phyloP scores from a whole-genome alignment of 2,113 vertebrate species.

The Cranoglanis bouderius region DNA sequence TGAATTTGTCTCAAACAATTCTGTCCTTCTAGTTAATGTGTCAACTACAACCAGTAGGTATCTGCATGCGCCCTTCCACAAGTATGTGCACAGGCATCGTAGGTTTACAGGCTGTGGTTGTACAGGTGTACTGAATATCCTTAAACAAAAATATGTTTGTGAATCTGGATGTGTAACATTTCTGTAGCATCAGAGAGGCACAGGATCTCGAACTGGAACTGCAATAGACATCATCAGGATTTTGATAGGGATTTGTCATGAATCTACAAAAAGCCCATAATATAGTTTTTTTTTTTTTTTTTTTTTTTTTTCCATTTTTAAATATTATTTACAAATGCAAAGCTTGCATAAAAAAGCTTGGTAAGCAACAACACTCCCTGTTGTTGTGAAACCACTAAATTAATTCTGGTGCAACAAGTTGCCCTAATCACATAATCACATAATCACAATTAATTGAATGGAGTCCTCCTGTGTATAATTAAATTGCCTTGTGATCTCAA shows the following conservation, averaged over 20 bases:
- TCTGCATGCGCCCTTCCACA: not conserved
- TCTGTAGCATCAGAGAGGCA: not conserved
- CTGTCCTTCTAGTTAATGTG: not conserved
- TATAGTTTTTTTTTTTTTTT: too few relatives aligned
- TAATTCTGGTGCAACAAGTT: not conserved
- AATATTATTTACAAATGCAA: too few relatives aligned
- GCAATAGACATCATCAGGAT: not conserved
- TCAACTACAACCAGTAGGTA: not conserved
- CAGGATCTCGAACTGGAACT: not conserved
- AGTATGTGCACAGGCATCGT: not conserved
- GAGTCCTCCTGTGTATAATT: not conserved
- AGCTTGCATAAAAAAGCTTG: not conserved
- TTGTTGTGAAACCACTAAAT: not conserved
- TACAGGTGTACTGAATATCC: not conserved
- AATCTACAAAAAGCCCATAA: not conserved
- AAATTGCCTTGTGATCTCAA: not conserved
- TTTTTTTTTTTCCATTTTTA: too few relatives aligned
- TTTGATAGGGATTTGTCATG: not conserved
- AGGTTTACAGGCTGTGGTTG: not conserved
- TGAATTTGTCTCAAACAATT: not conserved
- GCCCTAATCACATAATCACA: not conserved
- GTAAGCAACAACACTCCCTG: too few relatives aligned
- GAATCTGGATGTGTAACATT: not conserved
- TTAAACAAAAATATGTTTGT: not conserved
- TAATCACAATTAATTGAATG: not conserved